Percentiles rank a stretch among this genome's conserved stretches.
These are phyloP conservation scores for Lagorchestes hirsutus DNA, from an alignment of 2,797 vertebrate species.

Conservation along the genomic window DNA sequence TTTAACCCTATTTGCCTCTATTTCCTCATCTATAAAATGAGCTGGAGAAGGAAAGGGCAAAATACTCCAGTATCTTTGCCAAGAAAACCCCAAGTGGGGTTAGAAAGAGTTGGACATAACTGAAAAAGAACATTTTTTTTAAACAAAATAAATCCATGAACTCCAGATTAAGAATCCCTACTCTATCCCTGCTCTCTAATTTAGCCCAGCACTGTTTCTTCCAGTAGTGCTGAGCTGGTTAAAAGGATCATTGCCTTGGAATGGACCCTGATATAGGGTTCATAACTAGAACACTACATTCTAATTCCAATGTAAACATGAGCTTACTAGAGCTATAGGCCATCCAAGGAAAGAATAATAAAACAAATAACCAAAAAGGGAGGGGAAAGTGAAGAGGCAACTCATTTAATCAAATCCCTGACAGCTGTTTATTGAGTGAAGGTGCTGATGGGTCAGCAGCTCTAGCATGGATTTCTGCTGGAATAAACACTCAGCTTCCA, in stretches of 20 bases:
- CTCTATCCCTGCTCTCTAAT: background rate
- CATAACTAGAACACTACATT: slow-evolving; percentile 41
- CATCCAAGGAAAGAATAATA: slow-evolving; percentile 68
- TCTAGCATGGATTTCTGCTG: slow-evolving; percentile 70
- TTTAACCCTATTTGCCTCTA: no score
- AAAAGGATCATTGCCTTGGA: slow-evolving; percentile 49
- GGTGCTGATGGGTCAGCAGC: slow-evolving; percentile 77
- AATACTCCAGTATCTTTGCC: no score
- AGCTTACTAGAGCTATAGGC: slow-evolving; percentile 67
- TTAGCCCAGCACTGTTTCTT: background rate
- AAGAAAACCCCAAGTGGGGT: no score
- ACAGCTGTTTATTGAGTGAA: slow-evolving; percentile 83
- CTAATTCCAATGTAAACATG: slow-evolving; percentile 73
- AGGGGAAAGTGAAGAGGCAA: slow-evolving; percentile 25
- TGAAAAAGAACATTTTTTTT: background rate
- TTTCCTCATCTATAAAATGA: no score
- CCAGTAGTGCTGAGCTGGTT: background rate
- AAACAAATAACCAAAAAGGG: slow-evolving; percentile 68
- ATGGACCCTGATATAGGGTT: background rate
- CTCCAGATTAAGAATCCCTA: background rate
- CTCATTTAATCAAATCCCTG: slow-evolving; percentile 81
- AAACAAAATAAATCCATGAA: background rate
- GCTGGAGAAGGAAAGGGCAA: no score
- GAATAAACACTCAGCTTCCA: slow-evolving; percentile 79
- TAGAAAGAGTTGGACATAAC: no score